Base-by-base conservation (phyloP, 2,113 vertebrate species). In the Menura novaehollandiae region DNA sequence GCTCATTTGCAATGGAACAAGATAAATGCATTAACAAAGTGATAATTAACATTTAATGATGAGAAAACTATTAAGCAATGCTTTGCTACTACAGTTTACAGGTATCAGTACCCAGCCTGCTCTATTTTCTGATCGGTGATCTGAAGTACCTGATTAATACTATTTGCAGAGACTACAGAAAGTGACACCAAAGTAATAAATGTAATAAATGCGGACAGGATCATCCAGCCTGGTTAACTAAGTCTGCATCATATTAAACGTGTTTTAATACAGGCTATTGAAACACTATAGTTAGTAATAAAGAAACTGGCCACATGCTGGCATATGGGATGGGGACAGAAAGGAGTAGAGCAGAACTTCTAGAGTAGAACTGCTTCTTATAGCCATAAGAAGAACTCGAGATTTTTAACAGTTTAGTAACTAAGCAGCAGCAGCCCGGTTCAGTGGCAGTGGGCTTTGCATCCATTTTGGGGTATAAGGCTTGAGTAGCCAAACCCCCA, bases 291-390 rank as follows among this genome's bases (percentile, higher is more conserved):
- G 11, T 10, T 74, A 23, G 26, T 53, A 88, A 43, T 39, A 55
- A 67, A 80, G 37, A 78, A 83, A 69, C 3, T 4, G 4, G 23
- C 10, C 30, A 44, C 4, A 1, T 33, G 26, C 28, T 56, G 47
- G 35, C 10, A 5, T 47, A 33, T 12, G 13, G 32, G 20, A 41
- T 5, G 2, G 5, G 3, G 3, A 15, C 3, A 49, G 4, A 33
- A 47, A n/a, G n/a, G n/a, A n/a, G n/a, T 41, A 41, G 39, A 41
- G 39, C 39, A 41, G 39, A 41, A 41, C 39, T 41, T n/a, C n/a
- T 41, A 41, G 39, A 41, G 39, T 13, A 41, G 39, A 41, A 41
- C 39, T 41, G 9, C 39, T 41, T 41, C 39, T 41, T 41, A 41
- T 41, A 41, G 39, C 39, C 39, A 41, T 41, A 13, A 41, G 5